Percentiles rank a stretch among this genome's conserved stretches.
Evolutionary conservation across 2,888 invertebrate species (phyloP).

Genomic region (Lathronympha strigana): DNA sequence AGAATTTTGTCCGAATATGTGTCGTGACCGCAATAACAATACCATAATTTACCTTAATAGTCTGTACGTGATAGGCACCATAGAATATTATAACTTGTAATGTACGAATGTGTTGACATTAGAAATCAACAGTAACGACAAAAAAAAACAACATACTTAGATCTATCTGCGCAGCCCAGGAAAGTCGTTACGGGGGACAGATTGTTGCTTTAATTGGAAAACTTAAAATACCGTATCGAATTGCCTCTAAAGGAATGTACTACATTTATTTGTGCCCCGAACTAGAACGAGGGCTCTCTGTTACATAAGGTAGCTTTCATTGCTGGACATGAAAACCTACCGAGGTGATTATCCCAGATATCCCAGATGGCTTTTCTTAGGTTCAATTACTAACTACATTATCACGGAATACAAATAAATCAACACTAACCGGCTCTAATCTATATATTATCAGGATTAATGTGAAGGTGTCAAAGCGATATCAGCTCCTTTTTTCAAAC

Average conservation of each 20-base stretch:
- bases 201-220: slow-evolving; percentile 19
- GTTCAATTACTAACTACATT: no score
- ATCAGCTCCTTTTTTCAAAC: no score
- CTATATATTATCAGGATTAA: no score
- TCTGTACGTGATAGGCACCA: background rate
- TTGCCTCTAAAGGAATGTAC: slow-evolving; percentile 10
- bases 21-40: background rate
- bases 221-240: slow-evolving; percentile 18
- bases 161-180: background rate
- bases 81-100: background rate
- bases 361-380: background rate
- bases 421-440: no score
- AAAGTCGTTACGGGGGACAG: background rate
- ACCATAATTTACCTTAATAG: background rate
- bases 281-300: background rate
- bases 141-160: background rate
- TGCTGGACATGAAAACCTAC: background rate
- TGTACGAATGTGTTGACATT: background rate
- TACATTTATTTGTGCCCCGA: slow-evolving; percentile 17
- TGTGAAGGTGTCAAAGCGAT: no score
- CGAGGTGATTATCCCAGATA: background rate
- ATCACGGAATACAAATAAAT: no score
- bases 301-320: slow-evolving; percentile 19
- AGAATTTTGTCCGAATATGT: background rate
- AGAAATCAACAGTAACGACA: background rate